Base-by-base conservation (phyloP, 2,113 vertebrate species). In the Pyxicephalus adspersus region DNA sequence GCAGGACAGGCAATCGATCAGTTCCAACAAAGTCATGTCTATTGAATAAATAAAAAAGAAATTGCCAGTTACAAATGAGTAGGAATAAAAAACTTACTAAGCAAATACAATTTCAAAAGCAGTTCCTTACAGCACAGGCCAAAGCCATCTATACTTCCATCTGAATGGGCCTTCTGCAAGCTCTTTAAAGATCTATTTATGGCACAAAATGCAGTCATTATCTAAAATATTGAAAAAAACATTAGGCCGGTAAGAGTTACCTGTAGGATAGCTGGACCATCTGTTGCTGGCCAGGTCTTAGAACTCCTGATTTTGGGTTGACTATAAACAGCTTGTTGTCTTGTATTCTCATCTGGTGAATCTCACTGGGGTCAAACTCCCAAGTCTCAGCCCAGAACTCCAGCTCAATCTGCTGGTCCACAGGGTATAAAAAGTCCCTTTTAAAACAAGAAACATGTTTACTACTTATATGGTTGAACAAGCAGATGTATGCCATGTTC, bases 381-480 rank as follows among this genome's bases (percentile, higher is more conserved):
- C 79, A 86, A 22, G 89, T 88, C 77, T 96, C 94, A 7, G 93
- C 91, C 97, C 95, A 97, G 82, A 81, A 88, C 29, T 97, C 95
- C 86, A 96, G 15, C 38, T 96, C 90, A 1, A 96, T 92, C 84
- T 94, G 92, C 87, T 96, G 96, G 87, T 98, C 96, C 70, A 91
- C 91, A 28, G 97, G 96, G 85, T 97, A 96, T 86, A 98, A 86
- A 87, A 99, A 96, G 26, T 89, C 84, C 96, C 96, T 97, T 65
- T 64, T 80, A 28, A 84, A 67, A 5, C n/a, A 85, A 63, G 1
- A 63, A 63, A 63, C 25, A 63, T 9, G 8, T 45, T 45, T 45
- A 45, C 38, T 45, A 45, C 11, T 13, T 45, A 45, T 45, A 45
- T 13, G 38, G 9, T 13, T 45, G 8, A 45, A 2, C 8, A 45